Conservation (phyloP, 2,888 invertebrate species). For the Drosophila mercatorum region DNA sequence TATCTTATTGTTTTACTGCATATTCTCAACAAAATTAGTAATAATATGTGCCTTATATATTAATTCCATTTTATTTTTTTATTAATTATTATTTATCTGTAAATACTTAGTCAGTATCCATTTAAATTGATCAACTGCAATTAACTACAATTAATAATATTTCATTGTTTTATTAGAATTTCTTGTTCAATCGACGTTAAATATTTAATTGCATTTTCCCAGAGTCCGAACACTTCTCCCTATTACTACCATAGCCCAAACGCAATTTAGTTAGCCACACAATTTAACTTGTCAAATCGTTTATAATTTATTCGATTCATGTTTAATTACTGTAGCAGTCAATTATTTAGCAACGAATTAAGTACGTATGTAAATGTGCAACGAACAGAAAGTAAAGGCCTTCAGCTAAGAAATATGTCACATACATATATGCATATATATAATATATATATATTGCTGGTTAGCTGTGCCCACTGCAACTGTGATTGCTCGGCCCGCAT, state of each 20-base stretch:
- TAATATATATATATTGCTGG: slow-evolving; percentile 4
- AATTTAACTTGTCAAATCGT: slow-evolving; percentile 12
- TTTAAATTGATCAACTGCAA: background rate
- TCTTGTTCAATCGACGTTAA: background rate
- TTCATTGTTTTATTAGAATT: background rate
- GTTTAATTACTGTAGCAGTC: slow-evolving; percentile 9
- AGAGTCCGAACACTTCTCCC: background rate
- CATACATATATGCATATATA: slow-evolving; percentile 1
- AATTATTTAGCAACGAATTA: slow-evolving; percentile 23
- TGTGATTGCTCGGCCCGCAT: slow-evolving; percentile 32
- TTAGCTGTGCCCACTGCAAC: slow-evolving; percentile 6
- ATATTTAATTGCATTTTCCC: background rate
- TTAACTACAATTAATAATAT: background rate
- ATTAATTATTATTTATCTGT: background rate
- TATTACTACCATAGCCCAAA: background rate
- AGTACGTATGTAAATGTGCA: slow-evolving; percentile 30
- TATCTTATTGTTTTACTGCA: too few relatives aligned
- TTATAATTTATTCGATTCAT: slow-evolving; percentile 17
- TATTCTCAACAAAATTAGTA: too few relatives aligned
- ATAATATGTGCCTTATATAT: background rate
- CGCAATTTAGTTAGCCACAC: background rate
- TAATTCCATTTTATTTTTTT: background rate
- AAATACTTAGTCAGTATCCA: background rate
- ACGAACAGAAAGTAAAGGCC: slow-evolving; percentile 16
- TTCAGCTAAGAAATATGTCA: background rate